Conservation (phyloP, 2,797 vertebrate genomes). For the Phoxinus dragarum region DNA sequence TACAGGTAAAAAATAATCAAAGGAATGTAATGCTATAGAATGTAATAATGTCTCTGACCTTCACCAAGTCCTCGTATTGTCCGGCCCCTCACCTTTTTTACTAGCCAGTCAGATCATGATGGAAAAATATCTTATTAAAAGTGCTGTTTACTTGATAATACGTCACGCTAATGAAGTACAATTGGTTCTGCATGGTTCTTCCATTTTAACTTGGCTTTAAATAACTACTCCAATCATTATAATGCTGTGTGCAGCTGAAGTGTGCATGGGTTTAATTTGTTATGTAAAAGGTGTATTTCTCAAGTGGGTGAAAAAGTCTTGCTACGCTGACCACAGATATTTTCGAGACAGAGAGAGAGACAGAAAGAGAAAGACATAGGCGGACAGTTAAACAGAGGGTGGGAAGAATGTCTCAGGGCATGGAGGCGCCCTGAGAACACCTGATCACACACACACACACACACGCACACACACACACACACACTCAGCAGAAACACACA, state of each 20-base stretch:
- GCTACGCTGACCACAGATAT: neutral
- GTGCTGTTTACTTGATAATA: neutral
- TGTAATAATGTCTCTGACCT: neutral
- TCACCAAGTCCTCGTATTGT: neutral
- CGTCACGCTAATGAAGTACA: neutral
- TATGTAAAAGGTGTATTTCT: conserved; percentile 21
- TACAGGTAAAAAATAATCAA: neutral
- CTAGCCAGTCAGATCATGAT: neutral
- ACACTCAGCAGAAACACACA: conserved; percentile 1
- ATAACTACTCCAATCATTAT: neutral
- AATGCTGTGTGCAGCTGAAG: neutral
- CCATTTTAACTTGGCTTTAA: neutral
- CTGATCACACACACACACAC: conserved; percentile 19
- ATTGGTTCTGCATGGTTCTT: neutral
- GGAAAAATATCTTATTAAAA: neutral
- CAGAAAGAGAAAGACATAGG: conserved; percentile 3
- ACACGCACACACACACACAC: too few species aligned
- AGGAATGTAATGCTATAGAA: neutral
- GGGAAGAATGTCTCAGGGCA: conserved; percentile 30
- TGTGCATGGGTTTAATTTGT: neutral
- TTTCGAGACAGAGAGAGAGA: neutral
- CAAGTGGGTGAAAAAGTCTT: conserved; percentile 26
- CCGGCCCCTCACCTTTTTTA: neutral
- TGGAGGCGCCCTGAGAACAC: neutral
- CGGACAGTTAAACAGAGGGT: conserved; percentile 9